Evolutionary conservation across 2,888 invertebrate species (phyloP).

Genomic region (Spilosoma lubricipeda): DNA sequence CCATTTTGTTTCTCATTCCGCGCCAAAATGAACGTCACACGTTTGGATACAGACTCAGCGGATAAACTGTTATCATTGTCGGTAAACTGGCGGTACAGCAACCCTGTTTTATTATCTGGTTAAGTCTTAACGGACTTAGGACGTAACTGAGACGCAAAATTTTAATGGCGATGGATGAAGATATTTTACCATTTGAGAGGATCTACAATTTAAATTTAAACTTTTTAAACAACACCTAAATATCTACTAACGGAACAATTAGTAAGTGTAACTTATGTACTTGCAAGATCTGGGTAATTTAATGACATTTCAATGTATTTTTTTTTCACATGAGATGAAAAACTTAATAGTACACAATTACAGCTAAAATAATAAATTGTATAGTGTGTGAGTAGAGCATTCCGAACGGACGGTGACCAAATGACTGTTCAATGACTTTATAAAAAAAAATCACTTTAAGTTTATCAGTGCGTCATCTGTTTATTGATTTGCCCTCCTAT

Average conservation of each 20-base stretch:
- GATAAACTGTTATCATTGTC: constrained; percentile 79
- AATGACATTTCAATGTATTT: too few relatives aligned
- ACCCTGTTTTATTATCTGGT: constrained; percentile 73
- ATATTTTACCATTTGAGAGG: background rate
- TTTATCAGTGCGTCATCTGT: background rate
- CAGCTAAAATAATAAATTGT: too few relatives aligned
- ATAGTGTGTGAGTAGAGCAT: too few relatives aligned
- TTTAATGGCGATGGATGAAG: background rate
- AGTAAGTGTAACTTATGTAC: too few relatives aligned
- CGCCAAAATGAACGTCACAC: constrained; percentile 75
- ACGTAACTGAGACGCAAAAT: constrained; percentile 47
- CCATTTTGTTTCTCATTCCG: constrained; percentile 63
- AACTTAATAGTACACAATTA: too few relatives aligned
- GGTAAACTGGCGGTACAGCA: constrained; percentile 60
- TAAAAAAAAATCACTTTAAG: background rate
- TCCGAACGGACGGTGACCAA: too few relatives aligned
- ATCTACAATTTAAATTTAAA: background rate
- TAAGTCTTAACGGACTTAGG: constrained; percentile 62
- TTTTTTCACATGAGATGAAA: too few relatives aligned
- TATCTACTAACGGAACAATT: too few relatives aligned
- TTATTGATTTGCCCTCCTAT: background rate
- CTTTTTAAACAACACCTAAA: too few relatives aligned
- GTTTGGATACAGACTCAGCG: constrained; percentile 58
- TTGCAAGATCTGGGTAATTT: too few relatives aligned
- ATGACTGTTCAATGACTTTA: background rate